These are phyloP conservation scores for Ochropleura leucogaster DNA, from an alignment of 2,888 invertebrate species.

Conservation along the genomic window DNA sequence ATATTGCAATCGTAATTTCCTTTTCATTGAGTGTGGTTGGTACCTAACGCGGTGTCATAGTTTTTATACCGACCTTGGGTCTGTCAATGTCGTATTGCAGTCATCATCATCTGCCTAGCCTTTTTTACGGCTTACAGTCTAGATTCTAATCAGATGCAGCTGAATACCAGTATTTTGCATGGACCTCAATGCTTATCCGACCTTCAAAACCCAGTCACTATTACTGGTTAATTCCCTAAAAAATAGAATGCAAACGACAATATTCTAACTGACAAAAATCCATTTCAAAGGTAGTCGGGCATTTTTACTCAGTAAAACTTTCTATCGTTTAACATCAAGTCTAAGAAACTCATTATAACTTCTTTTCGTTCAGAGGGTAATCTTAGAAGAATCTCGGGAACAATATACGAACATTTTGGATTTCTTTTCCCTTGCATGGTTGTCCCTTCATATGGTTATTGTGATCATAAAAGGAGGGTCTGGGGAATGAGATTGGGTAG, in stretches of 20 bases:
- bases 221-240: background rate
- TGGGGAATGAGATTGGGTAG: constrained; percentile 22
- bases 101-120: no score
- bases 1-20: no score
- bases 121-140: no score
- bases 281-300: constrained; percentile 26
- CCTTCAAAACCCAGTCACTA: no score
- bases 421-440: constrained; percentile 30
- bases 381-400: constrained; percentile 37
- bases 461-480: constrained; percentile 35
- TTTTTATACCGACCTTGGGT: no score
- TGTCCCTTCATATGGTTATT: constrained; percentile 42
- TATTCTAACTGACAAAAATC: constrained; percentile 10
- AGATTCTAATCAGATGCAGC: no score
- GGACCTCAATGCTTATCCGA: no score
- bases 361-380: constrained; percentile 41
- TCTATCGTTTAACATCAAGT: constrained; percentile 35
- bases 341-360: constrained; percentile 62
- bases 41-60: no score
- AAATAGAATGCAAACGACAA: background rate
- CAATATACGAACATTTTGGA: constrained; percentile 39
- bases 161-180: no score
- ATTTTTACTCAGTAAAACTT: constrained; percentile 49
- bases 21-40: no score
- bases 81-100: no score